A percentile compares a stretch with the other conserved stretches of the same genome.
These are phyloP conservation scores for Dysmachus trigonus DNA, from an alignment of 2,888 invertebrate genomes.

Conservation along the genomic window DNA sequence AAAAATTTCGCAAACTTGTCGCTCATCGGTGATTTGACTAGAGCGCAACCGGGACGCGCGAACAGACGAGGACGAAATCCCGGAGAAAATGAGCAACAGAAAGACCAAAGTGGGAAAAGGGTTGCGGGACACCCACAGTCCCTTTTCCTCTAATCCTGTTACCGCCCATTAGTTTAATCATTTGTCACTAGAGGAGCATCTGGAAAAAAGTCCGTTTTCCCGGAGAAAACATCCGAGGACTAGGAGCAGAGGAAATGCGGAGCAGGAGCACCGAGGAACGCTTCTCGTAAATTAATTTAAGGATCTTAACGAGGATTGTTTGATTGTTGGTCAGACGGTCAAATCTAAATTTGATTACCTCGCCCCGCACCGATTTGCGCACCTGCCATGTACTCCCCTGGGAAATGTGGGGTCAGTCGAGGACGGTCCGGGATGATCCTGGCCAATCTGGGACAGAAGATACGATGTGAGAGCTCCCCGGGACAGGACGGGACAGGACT, in stretches of 20 bases:
- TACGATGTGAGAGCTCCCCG: background rate
- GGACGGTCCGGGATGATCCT: background rate
- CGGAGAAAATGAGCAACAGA: background rate
- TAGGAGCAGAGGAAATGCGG: background rate
- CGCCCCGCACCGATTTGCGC: background rate
- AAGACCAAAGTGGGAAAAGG: background rate
- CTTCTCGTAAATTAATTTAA: constrained; percentile 31
- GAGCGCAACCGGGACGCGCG: background rate
- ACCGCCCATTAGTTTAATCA: constrained; percentile 31
- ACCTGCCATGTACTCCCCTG: background rate
- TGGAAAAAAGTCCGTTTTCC: background rate
- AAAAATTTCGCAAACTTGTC: background rate
- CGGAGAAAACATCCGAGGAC: background rate
- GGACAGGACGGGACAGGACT: no score
- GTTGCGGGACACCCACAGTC: background rate
- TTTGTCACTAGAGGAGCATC: constrained; percentile 24
- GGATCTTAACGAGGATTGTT: constrained; percentile 33
- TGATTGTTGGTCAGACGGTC: constrained; percentile 26
- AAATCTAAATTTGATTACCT: constrained; percentile 31
- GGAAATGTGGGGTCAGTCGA: background rate
- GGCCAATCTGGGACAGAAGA: background rate
- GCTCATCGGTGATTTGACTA: background rate
- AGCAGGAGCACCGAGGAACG: background rate
- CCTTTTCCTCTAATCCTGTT: constrained; percentile 3
- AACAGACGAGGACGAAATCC: background rate